Percentiles rank a stretch among this genome's conserved stretches.
Evolutionary conservation across 2,888 invertebrate genomes (phyloP).

Genomic region (Heliconius hortense): DNA sequence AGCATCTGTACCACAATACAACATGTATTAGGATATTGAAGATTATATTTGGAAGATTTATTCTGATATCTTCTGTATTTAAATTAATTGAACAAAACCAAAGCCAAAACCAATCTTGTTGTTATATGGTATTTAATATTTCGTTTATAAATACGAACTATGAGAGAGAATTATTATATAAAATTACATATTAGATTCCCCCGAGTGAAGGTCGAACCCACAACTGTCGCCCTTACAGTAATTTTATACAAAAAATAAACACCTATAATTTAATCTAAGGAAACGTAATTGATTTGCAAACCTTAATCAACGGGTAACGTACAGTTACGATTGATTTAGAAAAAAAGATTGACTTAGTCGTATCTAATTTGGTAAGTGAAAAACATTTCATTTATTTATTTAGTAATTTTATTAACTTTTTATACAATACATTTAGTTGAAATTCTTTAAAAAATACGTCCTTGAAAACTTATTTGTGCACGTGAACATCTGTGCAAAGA

Average conservation of each 20-base stretch:
- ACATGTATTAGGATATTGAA: background rate
- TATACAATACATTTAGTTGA: background rate
- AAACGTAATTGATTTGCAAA: constrained; percentile 12
- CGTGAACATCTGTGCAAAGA: background rate
- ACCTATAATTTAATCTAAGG: background rate
- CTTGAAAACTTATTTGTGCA: background rate
- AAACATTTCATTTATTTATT: background rate
- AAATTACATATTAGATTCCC: background rate
- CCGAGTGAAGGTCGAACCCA: background rate
- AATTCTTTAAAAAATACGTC: background rate
- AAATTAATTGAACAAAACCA: too few species aligned
- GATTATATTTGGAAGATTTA: background rate
- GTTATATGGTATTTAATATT: too few species aligned
- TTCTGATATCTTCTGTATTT: too few species aligned
- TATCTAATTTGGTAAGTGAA: background rate
- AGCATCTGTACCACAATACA: background rate
- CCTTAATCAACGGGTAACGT: background rate
- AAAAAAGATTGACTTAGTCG: background rate
- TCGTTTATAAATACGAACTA: too few species aligned
- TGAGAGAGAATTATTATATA: too few species aligned
- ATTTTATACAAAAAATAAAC: background rate
- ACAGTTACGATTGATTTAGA: background rate
- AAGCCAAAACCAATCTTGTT: too few species aligned
- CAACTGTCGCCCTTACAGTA: background rate
- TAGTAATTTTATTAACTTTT: too few species aligned